Evolutionary conservation across 1,140 invertebrate genomes (phyloP), one percentile per base, ranked within the genome.

Genomic region (Drosophila subpulchrella): DNA sequence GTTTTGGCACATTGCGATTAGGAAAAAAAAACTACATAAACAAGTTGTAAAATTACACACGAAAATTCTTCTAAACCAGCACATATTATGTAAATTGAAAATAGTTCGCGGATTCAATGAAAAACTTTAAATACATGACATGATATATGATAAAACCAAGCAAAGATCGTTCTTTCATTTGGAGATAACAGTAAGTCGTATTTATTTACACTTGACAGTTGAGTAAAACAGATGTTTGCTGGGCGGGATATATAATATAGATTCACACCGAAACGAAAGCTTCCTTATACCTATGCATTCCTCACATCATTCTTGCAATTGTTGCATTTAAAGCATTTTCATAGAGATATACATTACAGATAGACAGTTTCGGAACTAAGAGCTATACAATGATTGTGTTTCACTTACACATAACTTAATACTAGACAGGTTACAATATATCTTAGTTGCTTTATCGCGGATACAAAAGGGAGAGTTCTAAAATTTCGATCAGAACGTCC

Each of bases 281-380:
- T 38, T 48, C 17, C 50, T 63, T 71, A 48, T 41, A 47, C 44
- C 53, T 67, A 73, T 15, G 36, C 24, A 53, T 38, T 13, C 20
- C 58, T 42, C 59, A 36, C 36, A 75, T 53, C 41, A 27, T 53
- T 53, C 55, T 76, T 88, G 83, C 83, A 86, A 86, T 86, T 79
- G 53, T 86, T 86, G 84, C 84, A 88, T 41, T 88, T 88, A 88
- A 89, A 88, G 83, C 83, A 65, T 88, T 88, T 71, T 58, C 41
- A 62, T 57, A 56, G 20, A 88, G 68, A 77, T 81, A 54, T 54
- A 76, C 55, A 60, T 57, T 63, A 55, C 38, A 63, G 39, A 57
- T 65, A 62, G 56, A 59, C 34, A 66, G 61, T 61, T 81, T 42
- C 13, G 39, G 47, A 77, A 73, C 79, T 78, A 61, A 68, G 55